Evolutionary conservation across 2,888 invertebrate genomes (phyloP), one percentile per base, ranked within the genome.

Genomic region (Epiblema foenella): DNA sequence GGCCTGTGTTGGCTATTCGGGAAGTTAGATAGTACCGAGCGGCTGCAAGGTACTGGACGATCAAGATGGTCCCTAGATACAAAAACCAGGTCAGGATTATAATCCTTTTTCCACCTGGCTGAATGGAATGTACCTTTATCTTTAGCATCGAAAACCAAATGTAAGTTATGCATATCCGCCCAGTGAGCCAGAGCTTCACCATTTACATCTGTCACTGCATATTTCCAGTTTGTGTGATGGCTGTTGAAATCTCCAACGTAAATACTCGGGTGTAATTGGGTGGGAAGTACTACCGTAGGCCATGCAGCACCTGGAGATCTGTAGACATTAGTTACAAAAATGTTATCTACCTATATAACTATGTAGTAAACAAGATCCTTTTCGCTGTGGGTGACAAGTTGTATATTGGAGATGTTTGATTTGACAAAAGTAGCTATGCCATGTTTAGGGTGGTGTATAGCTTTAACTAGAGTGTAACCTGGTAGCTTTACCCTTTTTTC

Each of bases 381-480:
- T 17, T n/a, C 49, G 9, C 49, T 17, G 17, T 3, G 1, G 49
- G 49, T 17, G 49, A 51, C 17, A n/a, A 51, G 17, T 17, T 51
- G 49, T 17, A 51, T 17, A 8, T 51, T 8, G 9, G 49, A 17
- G 17, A 51, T 51, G 49, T 4, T 2, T 0, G 49, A 51, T 17
- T 51, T 51, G 49, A 51, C n/a, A 49, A 49, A 49, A n/a, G 49
- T 49, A 5, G 49, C 15, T 49, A 49, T 49, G 49, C 49, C 49
- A 17, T 51, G 49, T 51, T 51, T 51, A 9, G 49, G 49, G 7
- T 51, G 49, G 17, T 51, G 49, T n/a, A 51, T 51, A 8, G 49
- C 49, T 17, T 17, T 51, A 7, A 51, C 49, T 8, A 51, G 17
- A 5, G 49, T 17, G 49, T 17, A 51, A 17, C 49, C 49, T 9